phyloP scores from a whole-genome alignment of 2,113 vertebrate genomes.

The Cavia aperea region DNA sequence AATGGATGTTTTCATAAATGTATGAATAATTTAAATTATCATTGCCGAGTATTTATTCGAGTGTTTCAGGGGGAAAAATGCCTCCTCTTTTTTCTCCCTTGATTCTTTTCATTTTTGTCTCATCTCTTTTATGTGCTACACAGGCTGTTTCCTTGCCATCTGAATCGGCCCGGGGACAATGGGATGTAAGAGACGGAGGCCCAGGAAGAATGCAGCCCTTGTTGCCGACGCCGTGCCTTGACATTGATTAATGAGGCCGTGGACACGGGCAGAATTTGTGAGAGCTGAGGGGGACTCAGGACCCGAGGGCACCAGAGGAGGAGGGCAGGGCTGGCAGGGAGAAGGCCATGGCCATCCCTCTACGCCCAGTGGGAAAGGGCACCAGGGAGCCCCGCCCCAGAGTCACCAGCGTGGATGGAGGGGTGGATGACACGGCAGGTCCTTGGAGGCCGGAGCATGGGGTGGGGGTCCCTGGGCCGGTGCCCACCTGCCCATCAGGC shows the following conservation, averaged over 20 bases:
- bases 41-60: slow-evolving; percentile 82
- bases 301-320: slow-evolving; percentile 82
- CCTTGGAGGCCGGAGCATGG: background rate
- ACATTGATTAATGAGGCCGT: slow-evolving; percentile 93
- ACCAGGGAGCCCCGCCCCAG: rapidly evolving
- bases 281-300: slow-evolving; percentile 81
- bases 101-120: slow-evolving; percentile 86
- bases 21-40: slow-evolving; percentile 94
- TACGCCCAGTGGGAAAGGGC: slow-evolving; percentile 42
- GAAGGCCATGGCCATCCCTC: slow-evolving; percentile 56
- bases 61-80: slow-evolving; percentile 83
- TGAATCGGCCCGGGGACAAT: slow-evolving; percentile 90
- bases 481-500: background rate
- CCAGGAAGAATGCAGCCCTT: slow-evolving; percentile 86
- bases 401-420: background rate
- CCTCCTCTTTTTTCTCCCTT: slow-evolving; percentile 79
- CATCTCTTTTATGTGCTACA: slow-evolving; percentile 92
- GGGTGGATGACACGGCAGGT: background rate
- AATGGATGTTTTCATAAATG: slow-evolving; percentile 90
- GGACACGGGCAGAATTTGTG: slow-evolving; percentile 88
- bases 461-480: background rate
- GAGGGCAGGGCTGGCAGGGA: slow-evolving; percentile 78
- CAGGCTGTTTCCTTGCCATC: slow-evolving; percentile 86
- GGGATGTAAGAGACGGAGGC: slow-evolving; percentile 86
- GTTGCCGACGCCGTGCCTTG: slow-evolving; percentile 83